Evolutionary conservation across 2,888 invertebrate species (phyloP), one percentile per base, ranked within the genome.

Genomic region (Idaea dimidiata): DNA sequence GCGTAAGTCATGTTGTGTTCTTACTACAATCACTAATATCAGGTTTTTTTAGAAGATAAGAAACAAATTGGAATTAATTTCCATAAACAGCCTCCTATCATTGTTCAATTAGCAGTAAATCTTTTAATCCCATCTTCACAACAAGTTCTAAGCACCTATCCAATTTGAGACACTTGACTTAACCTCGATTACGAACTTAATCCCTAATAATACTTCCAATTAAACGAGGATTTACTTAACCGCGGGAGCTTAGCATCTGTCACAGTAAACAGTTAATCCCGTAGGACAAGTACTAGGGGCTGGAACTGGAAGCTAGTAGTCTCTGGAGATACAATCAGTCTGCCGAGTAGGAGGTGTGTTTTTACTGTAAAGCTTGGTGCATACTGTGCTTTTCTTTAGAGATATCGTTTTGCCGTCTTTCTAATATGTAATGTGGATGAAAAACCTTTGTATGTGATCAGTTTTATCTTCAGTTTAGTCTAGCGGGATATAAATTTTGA

Each of bases 311-410:
- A 63, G 66, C 68, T 76, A 33, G 33, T 5, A 56, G 7, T 56
- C 85, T 77, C 84, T 14, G 16, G 76, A 76, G 85, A 77, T 70
- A 78, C 79, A 85, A 85, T 86, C 86, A 86, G 76, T 75, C 74
- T 67, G 75, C 72, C 72, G 65, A 68, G 69, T 75, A 74, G 72
- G 64, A 61, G 75, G 75, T 76, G 79, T 73, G 56, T 17, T 17
- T 17, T 0, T 1, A 56, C 0, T 56, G 56, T 56, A 14, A 17
- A 56, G 18, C 56, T 17, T 17, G 17, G 54, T 55, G 16, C 16
- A 55, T 16, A n/a, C 17, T 55, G 54, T 16, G 7, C 7, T 24
- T 24, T 1, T 24, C 24, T 24, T 43, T 10, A 43, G 14, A 43
- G 43, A 10, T 43, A 5, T 24, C 24, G 24, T n/a, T n/a, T n/a